Base-by-base conservation (phyloP, 2,888 invertebrate species). In the Neria commutata region DNA sequence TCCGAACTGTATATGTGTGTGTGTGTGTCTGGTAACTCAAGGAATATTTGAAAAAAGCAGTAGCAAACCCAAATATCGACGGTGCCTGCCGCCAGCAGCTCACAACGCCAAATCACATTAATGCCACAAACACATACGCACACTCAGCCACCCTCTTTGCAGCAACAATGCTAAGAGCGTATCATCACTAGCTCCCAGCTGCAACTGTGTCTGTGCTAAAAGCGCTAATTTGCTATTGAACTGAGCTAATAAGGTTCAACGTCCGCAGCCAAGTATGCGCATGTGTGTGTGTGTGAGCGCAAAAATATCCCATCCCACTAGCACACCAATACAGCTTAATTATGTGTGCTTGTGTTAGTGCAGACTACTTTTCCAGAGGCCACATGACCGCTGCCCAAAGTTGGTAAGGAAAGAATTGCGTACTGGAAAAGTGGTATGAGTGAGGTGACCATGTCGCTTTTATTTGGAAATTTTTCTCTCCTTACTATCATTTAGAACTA, bases 161-260 rank as follows among this genome's bases (percentile, higher is more conserved):
- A 25, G n/a, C 45, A 45, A 47, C n/a, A 11, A 25, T 4, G 4
- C 24, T n/a, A n/a, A n/a, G n/a, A n/a, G n/a, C n/a, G n/a, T n/a
- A n/a, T n/a, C n/a, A n/a, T n/a, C n/a, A n/a, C n/a, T n/a, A n/a
- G n/a, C n/a, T n/a, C n/a, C n/a, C n/a, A n/a, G n/a, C n/a, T n/a
- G n/a, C n/a, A n/a, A n/a, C n/a, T n/a, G n/a, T n/a, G 2, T 24
- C 23, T 23, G 47, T 24, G 2, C 37, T 21, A 37, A 25, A 48
- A 24, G 26, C 11, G 40, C 48, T 40, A 55, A 55, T 49, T 55
- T 55, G 14, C 55, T 25, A 48, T 26, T 23, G 55, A 55, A 49
- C 24, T 23, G 55, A 55, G 40, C 24, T 49, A 55, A 55, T 55
- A 37, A 55, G 42, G 40, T 33, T 25, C 53, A 25, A 37, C 29